Conservation (phyloP, 2,113 vertebrate genomes). For the Condylura cristata region DNA sequence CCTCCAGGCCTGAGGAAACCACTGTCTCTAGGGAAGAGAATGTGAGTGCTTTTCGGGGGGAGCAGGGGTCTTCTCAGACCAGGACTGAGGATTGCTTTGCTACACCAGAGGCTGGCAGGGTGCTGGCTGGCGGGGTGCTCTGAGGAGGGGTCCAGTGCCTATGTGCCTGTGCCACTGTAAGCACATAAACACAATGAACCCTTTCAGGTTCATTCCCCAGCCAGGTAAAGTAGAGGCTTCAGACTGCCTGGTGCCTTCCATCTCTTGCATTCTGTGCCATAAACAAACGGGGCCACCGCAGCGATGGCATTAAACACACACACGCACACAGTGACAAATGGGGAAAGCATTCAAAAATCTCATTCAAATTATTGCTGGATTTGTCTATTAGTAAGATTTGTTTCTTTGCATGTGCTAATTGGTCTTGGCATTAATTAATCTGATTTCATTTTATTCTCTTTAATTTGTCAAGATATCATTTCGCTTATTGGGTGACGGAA, state of each 20-base stretch:
- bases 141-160: background rate
- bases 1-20: background rate
- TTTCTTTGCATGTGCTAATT: slow-evolving; percentile 85
- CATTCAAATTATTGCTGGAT: slow-evolving; percentile 70
- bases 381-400: slow-evolving; percentile 77
- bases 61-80: background rate
- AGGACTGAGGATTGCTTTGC: background rate
- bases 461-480: slow-evolving; percentile 87
- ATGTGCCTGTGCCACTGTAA: background rate
- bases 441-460: slow-evolving; percentile 87
- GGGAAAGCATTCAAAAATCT: slow-evolving; percentile 60
- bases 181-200: background rate
- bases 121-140: background rate
- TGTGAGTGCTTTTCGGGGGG: background rate
- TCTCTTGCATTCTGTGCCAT: background rate
- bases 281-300: slow-evolving; percentile 54
- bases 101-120: background rate
- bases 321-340: slow-evolving; percentile 33
- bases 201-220: background rate
- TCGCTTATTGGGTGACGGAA: slow-evolving; percentile 80
- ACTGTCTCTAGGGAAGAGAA: background rate
- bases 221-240: background rate
- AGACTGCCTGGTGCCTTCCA: background rate
- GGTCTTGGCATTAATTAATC: slow-evolving; percentile 89
- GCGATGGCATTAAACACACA: background rate